Conservation (phyloP, 2,888 invertebrate species). For the Cremastobaeus sp. region DNA sequence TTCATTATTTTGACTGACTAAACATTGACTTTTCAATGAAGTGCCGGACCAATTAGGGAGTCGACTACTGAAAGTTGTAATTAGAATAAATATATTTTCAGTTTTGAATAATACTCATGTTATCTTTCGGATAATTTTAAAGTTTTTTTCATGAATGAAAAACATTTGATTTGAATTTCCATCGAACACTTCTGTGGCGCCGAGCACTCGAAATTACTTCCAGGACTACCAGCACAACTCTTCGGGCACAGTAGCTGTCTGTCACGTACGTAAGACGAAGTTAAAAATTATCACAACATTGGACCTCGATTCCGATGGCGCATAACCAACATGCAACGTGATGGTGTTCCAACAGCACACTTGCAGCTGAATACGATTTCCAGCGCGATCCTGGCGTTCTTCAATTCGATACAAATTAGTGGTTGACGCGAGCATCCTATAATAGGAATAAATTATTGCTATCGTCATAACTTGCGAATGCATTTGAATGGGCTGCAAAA, state of each 20-base stretch:
- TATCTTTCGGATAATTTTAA: too few species aligned
- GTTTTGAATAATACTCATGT: too few species aligned
- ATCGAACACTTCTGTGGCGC: conserved; percentile 3
- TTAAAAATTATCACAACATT: conserved; percentile 32
- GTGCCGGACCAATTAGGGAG: too few species aligned
- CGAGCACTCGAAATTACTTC: conserved; percentile 15
- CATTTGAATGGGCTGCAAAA: too few species aligned
- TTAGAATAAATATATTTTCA: too few species aligned
- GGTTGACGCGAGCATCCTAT: not conserved
- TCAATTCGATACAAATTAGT: conserved; percentile 19
- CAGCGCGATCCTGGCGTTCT: conserved; percentile 19
- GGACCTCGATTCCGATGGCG: conserved; percentile 27
- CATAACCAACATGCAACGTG: conserved; percentile 31
- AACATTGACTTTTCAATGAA: too few species aligned
- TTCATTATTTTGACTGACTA: too few species aligned
- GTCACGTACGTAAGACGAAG: conserved; percentile 45
- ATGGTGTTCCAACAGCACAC: conserved; percentile 23
- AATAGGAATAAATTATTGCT: not conserved
- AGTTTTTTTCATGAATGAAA: too few species aligned
- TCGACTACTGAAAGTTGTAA: too few species aligned
- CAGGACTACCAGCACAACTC: conserved; percentile 1
- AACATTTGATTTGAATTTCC: too few species aligned
- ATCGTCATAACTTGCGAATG: too few species aligned
- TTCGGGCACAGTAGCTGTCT: conserved; percentile 23
- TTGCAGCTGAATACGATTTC: conserved; percentile 34